Evolutionary conservation across 2,797 vertebrate species (phyloP), one percentile per base, ranked within the genome.

Genomic region (Coracias cyanogaster): DNA sequence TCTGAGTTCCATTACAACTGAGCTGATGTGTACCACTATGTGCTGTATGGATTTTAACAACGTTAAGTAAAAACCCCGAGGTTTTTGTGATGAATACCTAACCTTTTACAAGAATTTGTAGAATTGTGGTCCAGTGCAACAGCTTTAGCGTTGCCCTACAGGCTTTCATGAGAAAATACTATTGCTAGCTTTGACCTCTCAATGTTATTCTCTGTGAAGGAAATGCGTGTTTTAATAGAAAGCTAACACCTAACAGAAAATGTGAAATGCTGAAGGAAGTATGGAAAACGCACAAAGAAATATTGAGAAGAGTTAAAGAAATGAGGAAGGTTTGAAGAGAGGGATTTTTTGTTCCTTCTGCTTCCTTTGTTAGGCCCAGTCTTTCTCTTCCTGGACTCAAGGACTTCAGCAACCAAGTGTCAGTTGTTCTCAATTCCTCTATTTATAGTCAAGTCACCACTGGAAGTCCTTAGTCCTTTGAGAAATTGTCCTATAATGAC

Each of bases 1-100:
- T 97, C 96, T 82, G 89, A 95, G 94, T 88, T 94, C 93, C 60
- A 90, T 97, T 97, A 94, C 94, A 62, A 31, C 86, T 10, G 52
- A 96, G 72, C 89, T 96, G 93, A 94, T 96, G 65, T 10, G 82
- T 67, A 91, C 62, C 35, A 60, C 66, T 65, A 26, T 90, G 78
- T 87, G 81, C 83, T 90, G 97, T 95, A 89, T 92, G 83, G 88
- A 64, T 93, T 80, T 90, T 95, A 90, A 86, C 77, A 89, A 33
- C 73, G 73, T 94, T 94, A 94, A 92, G 65, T 95, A 94, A 91
- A 94, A 80, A 60, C 12, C 7, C 20, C 71, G 57, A 83, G 57
- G 35, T 76, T 70, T 95, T 83, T 91, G 33, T 95, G 69, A 86
- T 81, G 82, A 70, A 70, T 79, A 86, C 74, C 74, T 87, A 91